Conservation (phyloP, 1,140 invertebrate species). For the Pseudomyrmex sp. region DNA sequence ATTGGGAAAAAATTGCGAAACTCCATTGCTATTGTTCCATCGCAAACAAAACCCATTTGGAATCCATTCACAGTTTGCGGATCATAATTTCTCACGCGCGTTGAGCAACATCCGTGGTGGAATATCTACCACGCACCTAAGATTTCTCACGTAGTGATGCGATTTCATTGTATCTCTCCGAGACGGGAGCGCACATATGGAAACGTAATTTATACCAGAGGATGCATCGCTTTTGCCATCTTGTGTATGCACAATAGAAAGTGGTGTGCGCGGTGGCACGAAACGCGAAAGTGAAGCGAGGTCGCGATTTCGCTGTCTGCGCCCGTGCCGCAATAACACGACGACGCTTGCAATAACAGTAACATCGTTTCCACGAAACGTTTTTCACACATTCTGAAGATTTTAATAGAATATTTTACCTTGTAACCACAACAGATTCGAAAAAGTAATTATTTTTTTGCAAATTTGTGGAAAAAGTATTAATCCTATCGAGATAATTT, state of each 20-base stretch:
- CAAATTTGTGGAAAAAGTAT: no score
- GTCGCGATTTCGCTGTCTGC: neutral
- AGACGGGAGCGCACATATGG: neutral
- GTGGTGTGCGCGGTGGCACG: neutral
- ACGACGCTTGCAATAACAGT: neutral
- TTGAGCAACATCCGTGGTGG: constrained; percentile 50
- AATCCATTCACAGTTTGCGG: constrained; percentile 46
- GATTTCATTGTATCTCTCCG: constrained; percentile 28
- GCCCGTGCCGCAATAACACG: no score
- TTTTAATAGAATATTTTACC: neutral
- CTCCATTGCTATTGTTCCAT: constrained; percentile 57
- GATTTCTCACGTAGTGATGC: constrained; percentile 41
- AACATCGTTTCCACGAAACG: neutral
- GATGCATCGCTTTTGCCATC: constrained; percentile 3
- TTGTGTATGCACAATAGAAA: constrained; percentile 1
- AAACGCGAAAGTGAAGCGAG: constrained; percentile 17
- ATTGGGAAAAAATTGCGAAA: constrained; percentile 50
- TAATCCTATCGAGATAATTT: no score
- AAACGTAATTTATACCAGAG: constrained; percentile 14
- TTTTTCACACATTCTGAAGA: neutral
- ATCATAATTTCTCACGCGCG: constrained; percentile 49
- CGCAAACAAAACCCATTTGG: constrained; percentile 49
- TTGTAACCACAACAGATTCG: no score
- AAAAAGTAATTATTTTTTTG: no score
- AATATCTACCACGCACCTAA: constrained; percentile 7